phyloP scores from a whole-genome alignment of 2,797 vertebrate genomes.

The Tympanoctomys barrerae region DNA sequence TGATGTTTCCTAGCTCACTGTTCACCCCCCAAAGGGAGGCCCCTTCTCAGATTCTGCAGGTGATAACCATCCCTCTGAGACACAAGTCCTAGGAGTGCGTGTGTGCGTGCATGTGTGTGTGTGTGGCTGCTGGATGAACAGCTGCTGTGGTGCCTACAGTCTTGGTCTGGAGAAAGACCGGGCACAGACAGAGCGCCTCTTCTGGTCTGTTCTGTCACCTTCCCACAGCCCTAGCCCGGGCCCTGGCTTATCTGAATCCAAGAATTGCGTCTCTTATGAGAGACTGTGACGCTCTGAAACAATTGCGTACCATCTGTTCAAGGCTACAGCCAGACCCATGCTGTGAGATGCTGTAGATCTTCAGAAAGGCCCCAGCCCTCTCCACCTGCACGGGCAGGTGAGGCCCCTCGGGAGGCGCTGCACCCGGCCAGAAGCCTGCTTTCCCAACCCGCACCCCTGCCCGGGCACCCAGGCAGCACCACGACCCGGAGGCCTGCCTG shows the following conservation, averaged over 20 bases:
- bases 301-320: not conserved
- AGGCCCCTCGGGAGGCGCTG: rapidly evolving
- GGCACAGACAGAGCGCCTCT: rapidly evolving
- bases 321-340: not conserved
- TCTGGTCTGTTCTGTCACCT: rapidly evolving
- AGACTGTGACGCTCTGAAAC: not conserved
- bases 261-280: not conserved
- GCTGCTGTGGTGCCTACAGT: rapidly evolving
- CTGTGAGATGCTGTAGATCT: not conserved
- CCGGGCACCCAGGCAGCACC: rapidly evolving
- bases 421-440: rapidly evolving
- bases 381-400: no score
- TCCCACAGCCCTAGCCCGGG: rapidly evolving
- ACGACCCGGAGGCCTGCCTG: rapidly evolving
- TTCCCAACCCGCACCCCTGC: rapidly evolving
- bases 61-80: not conserved
- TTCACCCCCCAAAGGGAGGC: rapidly evolving
- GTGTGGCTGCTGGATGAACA: not conserved
- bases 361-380: not conserved
- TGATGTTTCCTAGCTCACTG: rapidly evolving
- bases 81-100: rapidly evolving
- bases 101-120: not conserved
- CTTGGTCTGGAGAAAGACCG: not conserved
- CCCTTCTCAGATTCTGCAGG: not conserved
- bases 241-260: not conserved